phyloP scores from a whole-genome alignment of 37 sponge, comb jelly and placozoan genomes.

The Spongia lamella region DNA sequence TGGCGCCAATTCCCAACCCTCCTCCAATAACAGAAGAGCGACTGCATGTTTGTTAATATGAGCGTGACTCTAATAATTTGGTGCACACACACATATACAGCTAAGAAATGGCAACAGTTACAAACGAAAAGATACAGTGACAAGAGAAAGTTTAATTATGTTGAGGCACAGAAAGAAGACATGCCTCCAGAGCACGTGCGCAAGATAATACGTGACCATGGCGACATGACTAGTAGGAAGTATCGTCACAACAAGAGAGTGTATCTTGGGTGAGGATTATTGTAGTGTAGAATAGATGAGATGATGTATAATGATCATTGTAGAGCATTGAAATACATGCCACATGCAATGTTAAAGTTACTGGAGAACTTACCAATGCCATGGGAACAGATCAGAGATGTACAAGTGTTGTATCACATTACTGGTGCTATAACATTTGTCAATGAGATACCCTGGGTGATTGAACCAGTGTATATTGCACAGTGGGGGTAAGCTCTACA shows the following conservation, averaged over 20 bases:
- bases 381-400: constrained; percentile 99
- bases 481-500: constrained; percentile 99
- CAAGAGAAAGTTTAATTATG: constrained; percentile 98
- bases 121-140: constrained; percentile 96
- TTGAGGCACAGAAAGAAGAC: constrained; percentile 99
- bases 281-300: not conserved
- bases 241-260: constrained; percentile 99
- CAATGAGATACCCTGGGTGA: constrained; percentile 98
- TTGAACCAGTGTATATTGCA: constrained; percentile 95
- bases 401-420: constrained; percentile 95
- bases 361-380: constrained; percentile 99
- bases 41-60: constrained; percentile 38
- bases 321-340: constrained; percentile 99
- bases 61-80: not conserved
- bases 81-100: constrained; percentile 32
- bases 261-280: constrained; percentile 89
- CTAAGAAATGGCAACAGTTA: constrained; percentile 98
- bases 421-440: constrained; percentile 99
- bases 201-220: constrained; percentile 99
- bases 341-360: constrained; percentile 98
- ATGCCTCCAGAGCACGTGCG: constrained; percentile 99
- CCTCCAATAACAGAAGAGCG: constrained; percentile 72
- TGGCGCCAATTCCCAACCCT: constrained; percentile 55
- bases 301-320: not conserved
- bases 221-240: constrained; percentile 97